Evolutionary conservation across 37 sponge, comb jelly and placozoan species (phyloP).

Genomic region (Ephydatia muelleri): DNA sequence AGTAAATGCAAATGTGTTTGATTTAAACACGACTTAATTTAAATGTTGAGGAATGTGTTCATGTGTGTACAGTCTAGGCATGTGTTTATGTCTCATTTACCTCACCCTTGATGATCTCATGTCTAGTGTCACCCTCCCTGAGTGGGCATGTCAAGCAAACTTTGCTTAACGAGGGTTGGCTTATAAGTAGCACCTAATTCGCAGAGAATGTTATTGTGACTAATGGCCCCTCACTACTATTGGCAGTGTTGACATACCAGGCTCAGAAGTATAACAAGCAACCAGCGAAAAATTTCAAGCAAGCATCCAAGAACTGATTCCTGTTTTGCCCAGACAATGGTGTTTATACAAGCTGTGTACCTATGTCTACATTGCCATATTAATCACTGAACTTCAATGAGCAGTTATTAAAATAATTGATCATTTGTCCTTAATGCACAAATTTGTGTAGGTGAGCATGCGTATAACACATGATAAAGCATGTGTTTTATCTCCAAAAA

Average conservation of each 20-base stretch:
- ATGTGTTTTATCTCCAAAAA: slow-evolving; percentile 16
- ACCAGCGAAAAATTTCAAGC: slow-evolving; percentile 44
- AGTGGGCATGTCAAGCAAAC: too few species aligned
- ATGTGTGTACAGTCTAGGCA: too few species aligned
- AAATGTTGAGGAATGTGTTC: too few species aligned
- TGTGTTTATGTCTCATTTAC: too few species aligned
- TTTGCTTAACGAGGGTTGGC: too few species aligned
- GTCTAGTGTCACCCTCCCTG: too few species aligned
- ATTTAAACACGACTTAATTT: too few species aligned
- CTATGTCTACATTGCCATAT: neutral
- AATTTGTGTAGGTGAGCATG: neutral
- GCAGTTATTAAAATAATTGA: neutral
- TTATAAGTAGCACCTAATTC: too few species aligned
- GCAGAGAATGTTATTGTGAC: too few species aligned
- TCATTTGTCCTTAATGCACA: neutral
- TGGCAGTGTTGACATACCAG: slow-evolving; percentile 36
- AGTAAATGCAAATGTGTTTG: too few species aligned
- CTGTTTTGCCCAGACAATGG: too few species aligned
- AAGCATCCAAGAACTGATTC: neutral
- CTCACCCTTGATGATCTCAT: too few species aligned
- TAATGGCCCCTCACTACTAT: neutral
- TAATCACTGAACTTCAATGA: neutral
- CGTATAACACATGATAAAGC: neutral
- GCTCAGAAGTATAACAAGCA: slow-evolving; percentile 34
- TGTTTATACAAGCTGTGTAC: neutral